Evolutionary conservation across 2,888 invertebrate genomes (phyloP), one percentile per base, ranked within the genome.

Genomic region (Diaprepes abbreviatus): DNA sequence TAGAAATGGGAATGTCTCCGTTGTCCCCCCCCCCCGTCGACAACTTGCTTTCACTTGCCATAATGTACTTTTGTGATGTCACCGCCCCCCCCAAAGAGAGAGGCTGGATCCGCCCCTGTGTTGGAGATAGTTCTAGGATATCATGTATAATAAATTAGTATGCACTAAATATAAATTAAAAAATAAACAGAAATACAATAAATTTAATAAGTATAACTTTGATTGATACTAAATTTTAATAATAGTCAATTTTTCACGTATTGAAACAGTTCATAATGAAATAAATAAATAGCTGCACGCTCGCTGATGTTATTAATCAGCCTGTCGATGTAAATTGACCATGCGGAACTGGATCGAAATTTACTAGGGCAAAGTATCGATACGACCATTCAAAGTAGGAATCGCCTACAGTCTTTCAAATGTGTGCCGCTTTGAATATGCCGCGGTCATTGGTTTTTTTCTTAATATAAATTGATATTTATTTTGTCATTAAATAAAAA

Each of bases 331-430:
- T 35, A 16, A 59, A 16, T 50, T 52, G 66, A 66, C 54, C 66
- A 33, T 52, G 66, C 66, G 66, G 66, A 66, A 66, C 66, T 52
- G n/a, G 66, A 66, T 66, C 48, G 58, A 66, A 66, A 66, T 66
- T 52, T 66, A 66, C 66, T 66, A 19, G 66, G 66, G 59, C 66
- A 59, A 66, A 50, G 52, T 66, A 59, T 59, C 58, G 52, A 50
- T 48, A 40, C 40, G 59, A 33, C 31, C 38, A 59, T 40, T 59
- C 52, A 40, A 50, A 40, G 40, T 38, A 40, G 57, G 62, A 38
- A 66, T 66, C 58, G 66, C 66, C 66, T 57, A 59, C 66, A 50
- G 66, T 59, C 59, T 59, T 66, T 66, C 59, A 52, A 58, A 66
- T 66, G 43, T 48, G 48, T 58, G 65, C 65, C 65, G 65, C 45